phyloP scores from a whole-genome alignment of 2,113 vertebrate genomes.

The Salvelinus fontinalis region DNA sequence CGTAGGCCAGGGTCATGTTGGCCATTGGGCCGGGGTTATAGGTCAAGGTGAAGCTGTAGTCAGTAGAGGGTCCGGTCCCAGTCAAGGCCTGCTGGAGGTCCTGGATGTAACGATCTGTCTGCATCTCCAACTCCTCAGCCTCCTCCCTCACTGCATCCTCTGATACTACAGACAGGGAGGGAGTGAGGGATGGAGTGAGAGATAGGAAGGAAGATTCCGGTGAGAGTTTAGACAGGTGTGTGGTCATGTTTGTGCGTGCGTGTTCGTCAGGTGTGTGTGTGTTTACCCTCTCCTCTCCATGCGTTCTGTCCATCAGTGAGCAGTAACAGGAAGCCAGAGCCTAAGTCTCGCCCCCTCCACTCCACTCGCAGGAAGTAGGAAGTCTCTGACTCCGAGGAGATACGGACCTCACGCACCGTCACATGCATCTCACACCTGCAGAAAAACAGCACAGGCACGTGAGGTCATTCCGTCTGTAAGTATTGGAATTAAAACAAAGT shows the following conservation, averaged over 20 bases:
- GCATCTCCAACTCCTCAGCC: slow-evolving; percentile 89
- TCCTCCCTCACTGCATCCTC: slow-evolving; percentile 77
- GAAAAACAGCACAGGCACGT: background rate
- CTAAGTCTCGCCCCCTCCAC: slow-evolving; percentile 78
- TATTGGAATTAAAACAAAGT: background rate
- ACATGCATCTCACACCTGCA: slow-evolving; percentile 73
- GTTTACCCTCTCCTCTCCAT: slow-evolving; percentile 88
- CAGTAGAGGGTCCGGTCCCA: slow-evolving; percentile 36
- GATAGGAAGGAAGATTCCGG: too few relatives aligned
- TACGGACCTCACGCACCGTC: slow-evolving; percentile 75
- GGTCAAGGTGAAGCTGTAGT: slow-evolving; percentile 81
- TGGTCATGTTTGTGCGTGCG: background rate
- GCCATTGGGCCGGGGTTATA: slow-evolving; percentile 31
- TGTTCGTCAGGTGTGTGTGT: slow-evolving; percentile 1
- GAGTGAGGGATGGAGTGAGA: background rate
- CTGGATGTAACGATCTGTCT: slow-evolving; percentile 78
- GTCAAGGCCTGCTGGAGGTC: slow-evolving; percentile 84
- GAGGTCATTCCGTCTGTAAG: background rate
- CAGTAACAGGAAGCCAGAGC: slow-evolving; percentile 78
- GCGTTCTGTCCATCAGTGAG: slow-evolving; percentile 84
- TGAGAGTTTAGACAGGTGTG: slow-evolving; percentile 1
- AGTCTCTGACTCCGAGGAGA: slow-evolving; percentile 73
- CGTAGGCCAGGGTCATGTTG: slow-evolving; percentile 77
- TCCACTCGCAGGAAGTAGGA: slow-evolving; percentile 83
- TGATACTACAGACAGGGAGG: background rate